phyloP scores from a whole-genome alignment of 2,113 vertebrate genomes.

The Plotosus lineatus region DNA sequence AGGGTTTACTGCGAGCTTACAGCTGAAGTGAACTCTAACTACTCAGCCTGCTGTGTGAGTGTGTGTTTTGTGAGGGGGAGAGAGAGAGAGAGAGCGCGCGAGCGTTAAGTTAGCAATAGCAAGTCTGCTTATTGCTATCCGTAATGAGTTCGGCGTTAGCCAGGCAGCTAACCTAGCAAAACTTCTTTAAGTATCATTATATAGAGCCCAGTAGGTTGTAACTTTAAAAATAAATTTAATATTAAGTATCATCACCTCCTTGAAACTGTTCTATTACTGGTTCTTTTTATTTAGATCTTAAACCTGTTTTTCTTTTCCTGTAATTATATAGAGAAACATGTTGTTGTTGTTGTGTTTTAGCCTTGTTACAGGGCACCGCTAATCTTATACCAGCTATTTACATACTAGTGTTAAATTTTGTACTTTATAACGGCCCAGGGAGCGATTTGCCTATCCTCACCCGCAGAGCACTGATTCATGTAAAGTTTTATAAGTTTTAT shows the following conservation, averaged over 20 bases:
- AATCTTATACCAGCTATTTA: neutral
- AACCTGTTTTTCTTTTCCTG: neutral
- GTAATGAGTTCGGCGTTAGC: slow-evolving; percentile 13
- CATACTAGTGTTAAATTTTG: neutral
- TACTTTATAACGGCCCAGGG: too few relatives aligned
- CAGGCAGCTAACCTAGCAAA: neutral
- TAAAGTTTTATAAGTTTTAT: neutral
- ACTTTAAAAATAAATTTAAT: neutral
- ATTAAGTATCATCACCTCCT: neutral
- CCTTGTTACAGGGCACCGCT: neutral
- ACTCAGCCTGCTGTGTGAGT: neutral
- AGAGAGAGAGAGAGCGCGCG: too few relatives aligned
- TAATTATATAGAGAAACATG: neutral
- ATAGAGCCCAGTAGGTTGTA: neutral
- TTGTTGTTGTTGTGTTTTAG: neutral
- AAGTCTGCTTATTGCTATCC: neutral
- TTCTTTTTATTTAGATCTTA: neutral
- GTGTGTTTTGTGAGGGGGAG: neutral
- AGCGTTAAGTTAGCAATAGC: slow-evolving; percentile 7
- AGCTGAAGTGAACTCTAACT: neutral
- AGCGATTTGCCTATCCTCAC: neutral
- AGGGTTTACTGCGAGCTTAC: neutral
- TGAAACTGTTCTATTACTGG: too few relatives aligned
- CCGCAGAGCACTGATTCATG: neutral
- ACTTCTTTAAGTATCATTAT: neutral